Base-by-base conservation (phyloP, 1,140 invertebrate genomes). In the Berghia stephanieae region DNA sequence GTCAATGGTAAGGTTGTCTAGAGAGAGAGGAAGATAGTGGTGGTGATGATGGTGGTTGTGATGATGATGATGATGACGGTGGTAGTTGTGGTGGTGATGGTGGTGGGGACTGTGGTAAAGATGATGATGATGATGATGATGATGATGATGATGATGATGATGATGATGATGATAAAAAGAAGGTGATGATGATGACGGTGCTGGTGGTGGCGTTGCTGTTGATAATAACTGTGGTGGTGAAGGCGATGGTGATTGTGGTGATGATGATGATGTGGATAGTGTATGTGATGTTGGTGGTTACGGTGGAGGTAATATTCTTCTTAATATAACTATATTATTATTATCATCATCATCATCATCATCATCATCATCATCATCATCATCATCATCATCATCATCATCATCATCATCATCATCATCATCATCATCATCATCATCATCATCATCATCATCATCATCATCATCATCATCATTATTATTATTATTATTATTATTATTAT, bases 121-220 rank as follows among this genome's bases (percentile, higher is more conserved):
- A 52, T 52, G 46, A 52, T 52, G 46, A 52, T 52, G 46, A 52
- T 52, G 46, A 52, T 52, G 46, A 52, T 52, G 46, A 52, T 52
- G 46, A 52, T 52, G 46, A 52, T 52, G 46, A 52, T 52, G 46
- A 52, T 52, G 46, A 52, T 52, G 46, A 52, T 52, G 46, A 52
- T 52, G 46, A 52, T 52, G 46, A 52, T 52, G 46, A 52, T 52
- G 46, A 52, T 52, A n/a, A n/a, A n/a, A n/a, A n/a, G 46, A 52
- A 16, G 46, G n/a, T 52, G 46, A 52, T 52, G 46, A 52, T 52
- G 46, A 52, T 52, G 46, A 52, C 24, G 46, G n/a, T 52, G 46
- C 13, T 52, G 46, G n/a, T 52, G 46, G n/a, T 52, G 46, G n/a
- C 24, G 46, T 16, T 52, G 46, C 13, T 52, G 46, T 16, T 52